Base-by-base conservation (phyloP, 1,140 invertebrate species). In the Hyposmocoma kahamanoa region DNA sequence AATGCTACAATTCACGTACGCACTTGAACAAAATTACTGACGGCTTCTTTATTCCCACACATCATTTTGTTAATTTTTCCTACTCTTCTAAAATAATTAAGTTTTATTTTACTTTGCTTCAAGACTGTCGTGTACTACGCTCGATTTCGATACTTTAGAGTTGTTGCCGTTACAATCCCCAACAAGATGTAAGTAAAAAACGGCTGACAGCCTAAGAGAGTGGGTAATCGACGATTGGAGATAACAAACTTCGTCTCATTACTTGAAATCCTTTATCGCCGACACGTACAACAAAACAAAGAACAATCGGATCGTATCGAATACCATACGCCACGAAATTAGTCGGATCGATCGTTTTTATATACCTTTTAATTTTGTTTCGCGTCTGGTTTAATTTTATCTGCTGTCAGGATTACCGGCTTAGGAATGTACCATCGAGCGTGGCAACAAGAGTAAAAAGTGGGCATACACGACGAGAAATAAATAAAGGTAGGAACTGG, bases 341-440 rank as follows among this genome's bases (percentile, higher is more conserved):
- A 84, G 82, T 82, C 47, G 59, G 65, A 72, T 75, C 79, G 79
- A 82, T 75, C 69, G 72, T 76, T 78, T 79, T 83, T 75, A 75
- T 75, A 64, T 77, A 71, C 74, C 68, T 85, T 85, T 85, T 85
- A 83, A 85, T 85, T 85, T 85, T 83, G 72, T 85, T 85, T 83
- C 74, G 76, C 78, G 78, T 85, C 82, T 85, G 78, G 76, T 83
- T 85, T 85, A 84, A 85, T 84, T 84, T 85, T 85, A 83, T 82
- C 80, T 73, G 68, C 73, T 74, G 78, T 76, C 70, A 74, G 72
- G 79, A 83, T 85, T 85, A 83, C 81, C 74, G 76, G 78, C 79
- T 79, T 80, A 82, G 82, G 82, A 85, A 85, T 85, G 78, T 83
- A 78, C 66, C 77, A 62, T 60, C 72, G 64, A 51, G 32, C 41